These are phyloP conservation scores for Heliconius aoede DNA, from an alignment of 2,888 invertebrate genomes.

Conservation along the genomic window DNA sequence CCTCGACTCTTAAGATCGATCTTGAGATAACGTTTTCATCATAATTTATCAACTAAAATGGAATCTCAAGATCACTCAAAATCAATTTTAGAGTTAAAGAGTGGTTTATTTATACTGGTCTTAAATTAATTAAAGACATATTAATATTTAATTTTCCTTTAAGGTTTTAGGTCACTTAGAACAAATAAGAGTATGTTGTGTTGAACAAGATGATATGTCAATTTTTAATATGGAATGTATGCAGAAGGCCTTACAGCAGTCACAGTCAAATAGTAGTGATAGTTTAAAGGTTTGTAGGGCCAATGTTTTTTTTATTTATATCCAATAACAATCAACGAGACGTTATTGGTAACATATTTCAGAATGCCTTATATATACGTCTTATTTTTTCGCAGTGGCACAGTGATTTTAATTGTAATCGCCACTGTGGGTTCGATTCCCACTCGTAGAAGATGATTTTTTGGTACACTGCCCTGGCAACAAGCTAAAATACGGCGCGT, in stretches of 20 bases:
- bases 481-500: background rate
- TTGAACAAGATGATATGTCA: constrained; percentile 87
- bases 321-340: background rate
- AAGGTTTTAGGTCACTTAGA: constrained; percentile 96
- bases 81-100: too few relatives aligned
- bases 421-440: background rate
- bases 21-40: too few relatives aligned
- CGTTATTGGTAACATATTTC: too few relatives aligned
- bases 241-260: constrained; percentile 95
- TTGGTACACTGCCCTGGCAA: background rate
- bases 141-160: constrained; percentile 41
- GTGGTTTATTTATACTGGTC: too few relatives aligned
- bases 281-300: constrained; percentile 87
- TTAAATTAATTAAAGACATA: constrained; percentile 14
- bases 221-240: constrained; percentile 95
- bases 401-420: too few relatives aligned
- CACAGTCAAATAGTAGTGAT: constrained; percentile 94
- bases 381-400: too few relatives aligned
- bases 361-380: too few relatives aligned
- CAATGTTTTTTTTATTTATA: background rate
- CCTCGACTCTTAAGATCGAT: too few relatives aligned
- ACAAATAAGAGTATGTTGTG: constrained; percentile 91
- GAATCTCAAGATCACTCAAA: too few relatives aligned
- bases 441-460: background rate
- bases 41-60: too few relatives aligned